Evolutionary conservation across 2,888 invertebrate species (phyloP), one percentile per base, ranked within the genome.

Genomic region (Mesorhabditis belari): DNA sequence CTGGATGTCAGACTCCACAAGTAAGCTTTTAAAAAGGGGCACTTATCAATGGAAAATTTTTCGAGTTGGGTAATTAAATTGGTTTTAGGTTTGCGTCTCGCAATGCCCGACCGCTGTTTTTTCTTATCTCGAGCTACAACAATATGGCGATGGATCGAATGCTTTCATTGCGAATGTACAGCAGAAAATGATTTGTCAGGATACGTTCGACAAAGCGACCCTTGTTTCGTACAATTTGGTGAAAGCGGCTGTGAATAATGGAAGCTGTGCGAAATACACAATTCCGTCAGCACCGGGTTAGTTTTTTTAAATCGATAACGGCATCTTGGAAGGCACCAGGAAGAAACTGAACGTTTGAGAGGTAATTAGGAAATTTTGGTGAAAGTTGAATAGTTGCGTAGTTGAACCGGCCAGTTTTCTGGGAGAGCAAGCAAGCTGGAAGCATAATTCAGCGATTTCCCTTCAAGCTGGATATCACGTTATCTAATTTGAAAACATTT

Each of bases 1-100:
- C 76, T 24, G 79, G 79, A 17, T 79, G 79, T 56, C 74, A 73
- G 55, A 79, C 79, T 1, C 69, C 74, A 5, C 79, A 78, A 71
- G 76, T 76, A 58, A 5, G n/a, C n/a, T n/a, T n/a, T n/a, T n/a
- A n/a, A n/a, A n/a, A n/a, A n/a, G n/a, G n/a, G n/a, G n/a, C n/a
- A n/a, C 21, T 19, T 9, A n/a, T 50, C 9, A 21, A n/a, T 19
- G 17, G 21, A 6, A n/a, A 9, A 50, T 50, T 50, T 21, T 21
- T 21, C 51, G n/a, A 50, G 9, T n/a, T n/a, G n/a, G n/a, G n/a
- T n/a, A n/a, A n/a, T 17, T n/a, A n/a, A 35, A 35, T 35, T 35
- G 29, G 23, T 64, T 65, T 63, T 51, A 78, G 71, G 69, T 79
- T 29, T 80, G 80, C 35, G 80, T 80, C 3, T 60, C 63, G 21